Evolutionary conservation across 1,140 invertebrate genomes (phyloP).

Genomic region (Popillia japonica): DNA sequence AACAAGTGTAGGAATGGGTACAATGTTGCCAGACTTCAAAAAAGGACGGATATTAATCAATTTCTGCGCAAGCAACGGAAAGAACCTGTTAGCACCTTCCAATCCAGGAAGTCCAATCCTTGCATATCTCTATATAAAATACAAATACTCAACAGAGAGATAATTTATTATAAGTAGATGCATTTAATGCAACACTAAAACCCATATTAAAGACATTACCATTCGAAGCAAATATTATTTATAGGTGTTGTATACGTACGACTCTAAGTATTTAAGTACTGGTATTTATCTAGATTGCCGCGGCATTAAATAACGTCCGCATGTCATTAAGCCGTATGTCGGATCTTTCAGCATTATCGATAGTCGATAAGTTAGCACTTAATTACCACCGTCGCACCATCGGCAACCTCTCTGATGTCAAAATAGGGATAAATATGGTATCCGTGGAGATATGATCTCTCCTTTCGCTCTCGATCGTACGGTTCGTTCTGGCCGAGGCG

Average conservation of each 20-base stretch:
- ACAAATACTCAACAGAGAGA: background rate
- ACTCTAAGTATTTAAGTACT: conserved; percentile 31
- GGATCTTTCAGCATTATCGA: conserved; percentile 27
- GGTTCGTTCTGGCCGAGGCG: background rate
- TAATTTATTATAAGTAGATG: conserved; percentile 34
- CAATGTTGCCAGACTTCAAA: no score
- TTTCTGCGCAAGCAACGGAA: no score
- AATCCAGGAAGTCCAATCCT: conserved; percentile 17
- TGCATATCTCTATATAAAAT: background rate
- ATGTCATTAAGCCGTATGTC: conserved; percentile 30
- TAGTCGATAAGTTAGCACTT: conserved; percentile 33
- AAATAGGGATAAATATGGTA: conserved; percentile 31
- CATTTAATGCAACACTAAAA: conserved; percentile 24
- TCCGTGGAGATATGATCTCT: conserved; percentile 22
- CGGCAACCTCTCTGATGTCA: conserved; percentile 23
- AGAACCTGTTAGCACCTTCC: no score
- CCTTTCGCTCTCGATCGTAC: conserved; percentile 11
- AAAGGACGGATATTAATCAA: no score
- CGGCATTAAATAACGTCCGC: conserved; percentile 25
- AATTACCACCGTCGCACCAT: conserved; percentile 28
- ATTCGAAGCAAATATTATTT: conserved; percentile 16
- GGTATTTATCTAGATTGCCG: conserved; percentile 31
- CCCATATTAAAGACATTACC: conserved; percentile 19
- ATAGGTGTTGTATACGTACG: background rate
- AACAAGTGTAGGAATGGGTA: no score